Evolutionary conservation across 2,797 vertebrate genomes (phyloP).

Genomic region (Myiothlypis chrysogaster): DNA sequence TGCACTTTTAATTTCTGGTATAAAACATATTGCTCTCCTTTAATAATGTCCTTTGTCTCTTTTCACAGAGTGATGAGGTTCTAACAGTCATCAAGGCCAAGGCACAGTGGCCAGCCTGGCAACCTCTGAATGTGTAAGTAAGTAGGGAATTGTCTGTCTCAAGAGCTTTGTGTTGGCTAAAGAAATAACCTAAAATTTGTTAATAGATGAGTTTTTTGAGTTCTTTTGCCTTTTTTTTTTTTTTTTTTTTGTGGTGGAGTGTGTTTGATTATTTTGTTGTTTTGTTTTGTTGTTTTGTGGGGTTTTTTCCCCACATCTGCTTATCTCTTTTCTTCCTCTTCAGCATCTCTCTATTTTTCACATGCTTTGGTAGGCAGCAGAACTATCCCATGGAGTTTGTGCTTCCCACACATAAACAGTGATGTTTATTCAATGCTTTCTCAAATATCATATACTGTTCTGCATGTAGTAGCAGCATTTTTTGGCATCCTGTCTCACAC

Average conservation of each 20-base stretch:
- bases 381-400: not conserved
- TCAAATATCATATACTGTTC: not conserved
- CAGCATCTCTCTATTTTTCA: not conserved
- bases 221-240: too few species aligned
- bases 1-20: not conserved
- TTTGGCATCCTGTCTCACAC: not conserved
- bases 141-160: conserved; percentile 14
- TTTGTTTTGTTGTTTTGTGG: not conserved
- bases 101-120: conserved; percentile 99
- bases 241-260: not conserved
- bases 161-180: not conserved
- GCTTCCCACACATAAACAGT: not conserved
- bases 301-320: not conserved
- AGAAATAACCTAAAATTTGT: not conserved
- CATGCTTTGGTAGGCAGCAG: not conserved
- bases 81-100: conserved; percentile 99
- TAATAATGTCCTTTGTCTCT: conserved; percentile 38
- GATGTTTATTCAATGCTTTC: not conserved
- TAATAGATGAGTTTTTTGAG: not conserved
- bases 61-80: conserved; percentile 91
- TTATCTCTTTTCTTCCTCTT: not conserved
- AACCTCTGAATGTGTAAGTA: conserved; percentile 96
- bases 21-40: not conserved
- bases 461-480: not conserved
- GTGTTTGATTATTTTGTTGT: not conserved